phyloP scores from a whole-genome alignment of 2,797 vertebrate species.

The Trichosurus vulpecula region DNA sequence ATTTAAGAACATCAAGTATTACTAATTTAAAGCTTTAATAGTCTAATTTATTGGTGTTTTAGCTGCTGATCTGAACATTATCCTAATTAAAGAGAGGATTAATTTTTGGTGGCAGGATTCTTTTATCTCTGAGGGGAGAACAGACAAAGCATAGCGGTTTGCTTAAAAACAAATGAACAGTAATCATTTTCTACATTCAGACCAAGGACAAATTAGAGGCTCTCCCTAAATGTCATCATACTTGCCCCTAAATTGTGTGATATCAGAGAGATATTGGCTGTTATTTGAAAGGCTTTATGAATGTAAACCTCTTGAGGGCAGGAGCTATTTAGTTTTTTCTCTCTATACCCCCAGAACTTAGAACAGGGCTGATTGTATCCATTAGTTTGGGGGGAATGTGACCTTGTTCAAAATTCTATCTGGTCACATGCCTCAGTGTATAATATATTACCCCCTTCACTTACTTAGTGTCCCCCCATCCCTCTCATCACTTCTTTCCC shows the following conservation, averaged over 20 bases:
- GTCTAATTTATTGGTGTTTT: constrained; percentile 79
- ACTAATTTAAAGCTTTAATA: constrained; percentile 81
- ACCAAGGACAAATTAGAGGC: background rate
- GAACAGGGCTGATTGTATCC: background rate
- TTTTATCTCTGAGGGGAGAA: constrained; percentile 55
- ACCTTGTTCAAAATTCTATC: background rate
- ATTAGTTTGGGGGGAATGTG: background rate
- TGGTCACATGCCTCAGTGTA: background rate
- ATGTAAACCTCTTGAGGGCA: background rate
- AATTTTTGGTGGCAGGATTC: constrained; percentile 64
- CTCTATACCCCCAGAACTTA: background rate
- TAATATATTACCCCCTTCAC: background rate
- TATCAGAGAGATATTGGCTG: background rate
- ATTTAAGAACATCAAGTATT: constrained; percentile 78
- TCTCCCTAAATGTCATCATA: background rate
- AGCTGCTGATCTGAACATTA: constrained; percentile 78
- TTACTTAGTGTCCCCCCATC: background rate
- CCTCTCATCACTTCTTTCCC: background rate
- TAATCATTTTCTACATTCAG: constrained; percentile 1
- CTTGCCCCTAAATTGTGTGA: background rate
- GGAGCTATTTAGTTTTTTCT: background rate
- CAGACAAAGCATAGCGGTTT: constrained; percentile 35
- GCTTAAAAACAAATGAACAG: constrained; percentile 59
- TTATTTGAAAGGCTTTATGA: background rate
- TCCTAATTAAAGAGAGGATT: constrained; percentile 77